Percentiles rank a stretch among this genome's conserved stretches.
These are phyloP conservation scores for Bos javanicus DNA, from an alignment of 2,113 vertebrate genomes.

Conservation along the genomic window DNA sequence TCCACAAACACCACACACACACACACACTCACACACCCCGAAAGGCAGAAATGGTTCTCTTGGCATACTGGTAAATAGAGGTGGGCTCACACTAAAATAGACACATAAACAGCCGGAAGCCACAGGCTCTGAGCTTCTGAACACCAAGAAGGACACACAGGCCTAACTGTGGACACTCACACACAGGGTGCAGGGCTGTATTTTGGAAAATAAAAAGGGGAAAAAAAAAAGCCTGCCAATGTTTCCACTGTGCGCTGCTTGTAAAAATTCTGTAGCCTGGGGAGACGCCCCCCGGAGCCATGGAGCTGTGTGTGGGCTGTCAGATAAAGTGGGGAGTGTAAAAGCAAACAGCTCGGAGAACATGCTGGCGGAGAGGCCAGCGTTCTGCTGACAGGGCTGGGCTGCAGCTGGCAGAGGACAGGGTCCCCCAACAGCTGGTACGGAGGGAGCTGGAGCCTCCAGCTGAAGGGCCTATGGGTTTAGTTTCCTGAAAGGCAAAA, in stretches of 20 bases:
- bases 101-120: not conserved
- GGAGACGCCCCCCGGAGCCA: conserved; percentile 39
- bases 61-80: conserved; percentile 52
- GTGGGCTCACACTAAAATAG: not conserved
- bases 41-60: not conserved
- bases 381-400: not conserved
- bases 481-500: not conserved
- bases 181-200: not conserved
- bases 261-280: conserved; percentile 67
- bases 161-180: not conserved
- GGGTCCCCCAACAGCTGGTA: not conserved
- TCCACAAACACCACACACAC: not conserved
- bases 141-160: not conserved
- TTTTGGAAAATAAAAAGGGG: conserved; percentile 58
- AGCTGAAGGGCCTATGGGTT: not conserved
- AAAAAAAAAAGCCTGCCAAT: conserved; percentile 27
- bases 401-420: not conserved
- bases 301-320: conserved; percentile 49
- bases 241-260: conserved; percentile 76
- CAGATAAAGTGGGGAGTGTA: conserved; percentile 53
- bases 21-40: not conserved
- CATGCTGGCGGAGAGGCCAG: not conserved
- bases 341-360: conserved; percentile 55
- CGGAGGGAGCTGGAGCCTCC: not conserved
- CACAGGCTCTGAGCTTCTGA: not conserved